A percentile compares a stretch with the other conserved stretches of the same genome.
phyloP scores from a whole-genome alignment of 2,888 invertebrate genomes.

The Pachycephus smyrnensis region DNA sequence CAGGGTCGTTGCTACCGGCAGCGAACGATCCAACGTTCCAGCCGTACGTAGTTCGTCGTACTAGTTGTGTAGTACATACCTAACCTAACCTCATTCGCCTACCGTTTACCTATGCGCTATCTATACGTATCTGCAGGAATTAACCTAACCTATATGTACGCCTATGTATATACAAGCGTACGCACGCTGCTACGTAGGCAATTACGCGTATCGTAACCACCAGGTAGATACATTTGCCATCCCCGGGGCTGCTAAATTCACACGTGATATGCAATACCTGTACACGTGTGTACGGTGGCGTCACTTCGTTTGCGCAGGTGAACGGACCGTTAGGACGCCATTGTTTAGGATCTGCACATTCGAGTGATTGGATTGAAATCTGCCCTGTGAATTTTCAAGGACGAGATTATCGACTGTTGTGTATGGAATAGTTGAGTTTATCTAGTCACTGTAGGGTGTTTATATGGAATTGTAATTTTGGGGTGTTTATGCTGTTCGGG shows the following conservation, averaged over 20 bases:
- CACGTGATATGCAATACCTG: neutral
- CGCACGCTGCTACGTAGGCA: neutral
- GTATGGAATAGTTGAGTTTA: neutral
- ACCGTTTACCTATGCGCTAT: neutral
- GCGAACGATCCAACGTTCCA: constrained; percentile 63
- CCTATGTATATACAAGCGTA: neutral
- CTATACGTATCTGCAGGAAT: neutral
- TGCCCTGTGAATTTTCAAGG: neutral
- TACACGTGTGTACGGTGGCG: neutral
- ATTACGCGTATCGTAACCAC: neutral
- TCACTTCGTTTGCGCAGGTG: neutral
- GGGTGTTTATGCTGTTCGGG: too few species aligned
- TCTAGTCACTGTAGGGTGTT: neutral
- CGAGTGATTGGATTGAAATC: neutral
- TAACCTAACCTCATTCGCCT: neutral
- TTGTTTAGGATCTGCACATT: neutral
- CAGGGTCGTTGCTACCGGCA: constrained; percentile 67
- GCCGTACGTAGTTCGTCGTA: constrained; percentile 24
- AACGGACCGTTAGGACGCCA: neutral
- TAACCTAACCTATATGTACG: neutral
- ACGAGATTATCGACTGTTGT: neutral
- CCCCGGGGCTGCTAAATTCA: neutral
- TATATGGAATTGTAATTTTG: neutral
- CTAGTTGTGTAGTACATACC: neutral
- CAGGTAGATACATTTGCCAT: neutral